Conservation (phyloP, 2,797 vertebrate genomes). For the Darevskia mixta region DNA sequence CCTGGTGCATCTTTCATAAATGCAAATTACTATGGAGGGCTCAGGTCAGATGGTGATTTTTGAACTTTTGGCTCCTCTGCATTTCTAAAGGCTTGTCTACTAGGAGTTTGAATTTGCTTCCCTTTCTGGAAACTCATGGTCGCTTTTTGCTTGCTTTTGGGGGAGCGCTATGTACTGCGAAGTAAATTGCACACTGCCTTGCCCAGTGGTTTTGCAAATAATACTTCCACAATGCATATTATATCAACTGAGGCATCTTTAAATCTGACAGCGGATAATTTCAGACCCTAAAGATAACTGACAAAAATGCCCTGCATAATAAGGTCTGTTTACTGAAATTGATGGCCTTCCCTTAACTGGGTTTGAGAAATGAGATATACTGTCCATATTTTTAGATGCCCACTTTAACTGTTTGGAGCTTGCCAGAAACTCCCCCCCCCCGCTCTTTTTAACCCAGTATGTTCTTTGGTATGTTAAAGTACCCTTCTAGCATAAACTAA, state of each 20-base stretch:
- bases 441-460: fast-evolving
- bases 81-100: neutral
- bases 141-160: slow-evolving; percentile 39
- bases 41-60: neutral
- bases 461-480: slow-evolving; percentile 1
- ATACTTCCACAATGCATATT: slow-evolving; percentile 30
- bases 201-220: slow-evolving; percentile 34
- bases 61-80: neutral
- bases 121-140: neutral
- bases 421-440: neutral
- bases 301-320: neutral
- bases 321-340: slow-evolving; percentile 21
- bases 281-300: neutral
- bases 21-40: neutral
- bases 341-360: slow-evolving; percentile 40
- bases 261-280: slow-evolving; percentile 2
- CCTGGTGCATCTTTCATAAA: neutral
- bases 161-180: slow-evolving; percentile 19
- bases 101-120: neutral
- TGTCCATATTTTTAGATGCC: slow-evolving; percentile 14
- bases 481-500: neutral
- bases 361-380: slow-evolving; percentile 39
- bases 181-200: slow-evolving; percentile 38
- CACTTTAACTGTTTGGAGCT: neutral
- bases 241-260: slow-evolving; percentile 48